Conservation (phyloP, 2,888 invertebrate species). For the Volucella zonaria region DNA sequence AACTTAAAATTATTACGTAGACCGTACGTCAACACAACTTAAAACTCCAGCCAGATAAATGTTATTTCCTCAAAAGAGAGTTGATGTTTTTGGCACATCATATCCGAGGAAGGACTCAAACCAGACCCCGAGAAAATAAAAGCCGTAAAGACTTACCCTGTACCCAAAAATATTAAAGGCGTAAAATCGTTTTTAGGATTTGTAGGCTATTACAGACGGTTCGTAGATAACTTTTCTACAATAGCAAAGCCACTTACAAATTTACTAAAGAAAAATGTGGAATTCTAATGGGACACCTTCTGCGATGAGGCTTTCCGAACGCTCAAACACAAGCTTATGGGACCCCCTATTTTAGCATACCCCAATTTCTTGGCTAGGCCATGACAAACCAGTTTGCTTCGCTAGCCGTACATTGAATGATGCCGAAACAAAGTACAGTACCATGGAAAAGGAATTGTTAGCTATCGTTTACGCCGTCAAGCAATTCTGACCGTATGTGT, state of each 20-base stretch:
- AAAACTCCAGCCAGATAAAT: neutral
- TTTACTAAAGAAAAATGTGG: neutral
- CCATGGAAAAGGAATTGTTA: no score
- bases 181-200: constrained; percentile 20
- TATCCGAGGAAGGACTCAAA: constrained; percentile 19
- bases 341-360: neutral
- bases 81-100: constrained; percentile 13
- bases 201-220: constrained; percentile 13
- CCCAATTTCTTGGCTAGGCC: no score
- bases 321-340: neutral
- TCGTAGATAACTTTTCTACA: constrained; percentile 1
- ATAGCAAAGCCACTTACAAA: neutral
- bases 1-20: constrained; percentile 26
- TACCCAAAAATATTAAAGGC: constrained; percentile 14
- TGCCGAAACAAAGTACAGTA: no score
- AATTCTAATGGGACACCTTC: neutral
- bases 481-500: no score
- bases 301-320: neutral
- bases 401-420: no score
- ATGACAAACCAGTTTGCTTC: no score
- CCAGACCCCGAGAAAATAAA: constrained; percentile 24
- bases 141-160: constrained; percentile 10
- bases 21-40: constrained; percentile 20
- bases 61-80: constrained; percentile 3
- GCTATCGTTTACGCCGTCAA: no score